Base-by-base conservation (phyloP, 2,797 vertebrate species). In the Botia almorhae region DNA sequence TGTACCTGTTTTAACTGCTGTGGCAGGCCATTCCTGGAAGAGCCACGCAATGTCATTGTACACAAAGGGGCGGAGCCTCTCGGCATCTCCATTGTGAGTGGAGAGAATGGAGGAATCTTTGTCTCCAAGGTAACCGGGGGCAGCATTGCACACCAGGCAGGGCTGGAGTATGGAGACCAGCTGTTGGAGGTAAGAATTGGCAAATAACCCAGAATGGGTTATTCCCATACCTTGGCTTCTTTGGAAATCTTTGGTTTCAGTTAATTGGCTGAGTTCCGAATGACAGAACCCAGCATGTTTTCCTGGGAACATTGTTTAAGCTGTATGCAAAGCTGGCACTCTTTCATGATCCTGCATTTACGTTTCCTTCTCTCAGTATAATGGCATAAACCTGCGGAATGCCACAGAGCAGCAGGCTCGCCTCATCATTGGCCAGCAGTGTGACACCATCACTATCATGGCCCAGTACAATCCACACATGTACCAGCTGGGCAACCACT, bases 381-480 rank as follows among this genome's bases (percentile, higher is more conserved):
- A 99, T 29, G 98, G 98, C 69, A 99, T 99, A 87, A 99, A 99
- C 91, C 87, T 99, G 88, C 93, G 98, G 50, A 99, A 96, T 4
- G 98, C 98, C 26, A 99, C 97, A 0, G 98, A 99, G 90, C 98
- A 99, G 82, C 98, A 99, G 82, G 98, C 98, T 7, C 96, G 97
- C 0, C 94, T 99, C 55, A 98, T 99, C 91, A 98, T 99, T 0
- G 97, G 97, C 21, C 98, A 99, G 90, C 97, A 98, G 89, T 98
- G 97, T 0, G 97, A 99, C 87, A 97, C 96, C 87, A 95, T 99
- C 92, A 99, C 97, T 81, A 97, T 99, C 85, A 95, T 99, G 94
- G 97, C 98, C 81, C 98, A 99, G 92, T 99, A 99, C 91, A 98
- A 99, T 91, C 97, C 97, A 0, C 96, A 99, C 88, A 98, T 99